These are phyloP conservation scores for Grammomys dolichurus DNA, from an alignment of 2,113 vertebrate species.

Conservation along the genomic window DNA sequence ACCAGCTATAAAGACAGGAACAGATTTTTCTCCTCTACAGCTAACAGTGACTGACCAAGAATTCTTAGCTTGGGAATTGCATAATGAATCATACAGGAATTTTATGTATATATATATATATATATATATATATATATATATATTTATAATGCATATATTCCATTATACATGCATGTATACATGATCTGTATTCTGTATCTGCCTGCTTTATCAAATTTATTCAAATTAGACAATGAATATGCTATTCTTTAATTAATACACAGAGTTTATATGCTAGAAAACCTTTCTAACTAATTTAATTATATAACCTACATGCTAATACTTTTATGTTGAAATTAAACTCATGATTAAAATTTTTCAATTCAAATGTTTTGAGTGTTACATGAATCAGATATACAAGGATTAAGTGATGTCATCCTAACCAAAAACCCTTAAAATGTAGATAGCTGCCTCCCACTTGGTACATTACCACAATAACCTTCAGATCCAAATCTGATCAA, in stretches of 20 bases:
- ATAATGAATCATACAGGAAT: not conserved
- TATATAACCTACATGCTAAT: not conserved
- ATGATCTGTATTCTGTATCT: not conserved
- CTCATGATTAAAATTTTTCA: constrained; percentile 19
- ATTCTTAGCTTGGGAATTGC: not conserved
- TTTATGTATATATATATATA: not conserved
- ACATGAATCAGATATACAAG: not conserved
- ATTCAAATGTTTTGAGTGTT: not conserved
- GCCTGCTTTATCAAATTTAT: not conserved
- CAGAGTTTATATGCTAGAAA: not conserved
- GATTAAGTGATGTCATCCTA: not conserved
- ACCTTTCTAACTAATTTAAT: not conserved
- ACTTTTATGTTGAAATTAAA: not conserved
- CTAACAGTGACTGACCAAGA: not conserved
- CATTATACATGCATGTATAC: too few relatives aligned
- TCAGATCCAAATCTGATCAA: not conserved
- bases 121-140: not conserved
- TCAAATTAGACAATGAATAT: not conserved
- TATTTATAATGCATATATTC: not conserved
- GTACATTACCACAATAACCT: not conserved
- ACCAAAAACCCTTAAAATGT: not conserved
- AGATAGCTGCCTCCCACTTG: not conserved
- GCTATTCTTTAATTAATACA: not conserved
- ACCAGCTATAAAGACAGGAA: not conserved
- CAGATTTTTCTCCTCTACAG: not conserved